phyloP scores from a whole-genome alignment of 2,888 invertebrate genomes.

The Pseudanteris insignis region DNA sequence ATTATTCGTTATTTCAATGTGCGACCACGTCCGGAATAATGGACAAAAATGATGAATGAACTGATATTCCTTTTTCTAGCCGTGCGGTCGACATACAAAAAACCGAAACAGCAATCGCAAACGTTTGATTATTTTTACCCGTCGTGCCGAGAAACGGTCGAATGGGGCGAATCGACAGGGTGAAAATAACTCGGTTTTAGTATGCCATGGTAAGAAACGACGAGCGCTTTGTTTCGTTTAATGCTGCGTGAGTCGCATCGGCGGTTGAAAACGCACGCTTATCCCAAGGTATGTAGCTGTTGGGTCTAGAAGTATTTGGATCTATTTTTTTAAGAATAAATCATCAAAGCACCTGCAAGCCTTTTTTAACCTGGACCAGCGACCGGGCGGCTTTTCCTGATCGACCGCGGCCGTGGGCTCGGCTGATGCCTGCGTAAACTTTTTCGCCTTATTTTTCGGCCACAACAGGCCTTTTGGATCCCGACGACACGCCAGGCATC shows the following conservation, averaged over 20 bases:
- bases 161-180: no score
- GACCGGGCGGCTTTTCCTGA: conserved; percentile 42
- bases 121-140: no score
- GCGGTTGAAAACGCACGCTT: conserved; percentile 1
- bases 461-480: conserved; percentile 56
- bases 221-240: neutral
- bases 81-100: no score
- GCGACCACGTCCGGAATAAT: no score
- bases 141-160: no score
- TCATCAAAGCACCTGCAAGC: conserved; percentile 57
- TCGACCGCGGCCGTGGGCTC: conserved; percentile 3
- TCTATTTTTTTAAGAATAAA: conserved; percentile 26
- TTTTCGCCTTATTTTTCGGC: conserved; percentile 50
- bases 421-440: conserved; percentile 36
- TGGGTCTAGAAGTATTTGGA: neutral
- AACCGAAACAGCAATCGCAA: no score
- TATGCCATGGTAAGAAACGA: conserved; percentile 1
- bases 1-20: no score
- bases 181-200: no score
- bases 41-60: no score
- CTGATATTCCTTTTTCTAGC: no score
- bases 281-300: neutral
- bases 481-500: conserved; percentile 58
- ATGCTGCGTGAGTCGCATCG: conserved; percentile 20
- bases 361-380: conserved; percentile 56